These are phyloP conservation scores for Drosophila sechellia DNA, from an alignment of 1,140 invertebrate genomes.

Conservation along the genomic window DNA sequence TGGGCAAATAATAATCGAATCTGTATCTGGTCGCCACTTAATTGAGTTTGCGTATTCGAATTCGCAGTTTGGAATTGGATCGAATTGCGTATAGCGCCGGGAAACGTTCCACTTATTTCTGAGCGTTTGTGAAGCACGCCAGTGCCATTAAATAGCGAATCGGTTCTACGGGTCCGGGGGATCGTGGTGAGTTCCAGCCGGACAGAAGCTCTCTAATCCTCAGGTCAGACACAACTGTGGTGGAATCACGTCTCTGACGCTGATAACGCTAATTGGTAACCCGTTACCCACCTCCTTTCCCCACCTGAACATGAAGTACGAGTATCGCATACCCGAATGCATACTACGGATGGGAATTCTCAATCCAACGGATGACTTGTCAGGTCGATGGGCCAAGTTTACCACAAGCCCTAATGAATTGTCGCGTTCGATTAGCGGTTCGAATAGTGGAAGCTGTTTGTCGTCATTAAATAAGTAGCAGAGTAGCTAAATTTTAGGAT, in stretches of 20 bases:
- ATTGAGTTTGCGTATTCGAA: constrained; percentile 34
- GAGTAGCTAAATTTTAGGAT: not conserved
- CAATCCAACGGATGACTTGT: constrained; percentile 32
- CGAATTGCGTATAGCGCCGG: constrained; percentile 26
- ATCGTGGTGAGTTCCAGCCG: constrained; percentile 57
- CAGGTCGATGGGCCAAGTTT: constrained; percentile 41
- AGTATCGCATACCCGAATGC: constrained; percentile 6
- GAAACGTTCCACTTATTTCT: constrained; percentile 57
- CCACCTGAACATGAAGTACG: constrained; percentile 1
- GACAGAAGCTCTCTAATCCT: constrained; percentile 42
- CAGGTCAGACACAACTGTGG: constrained; percentile 25
- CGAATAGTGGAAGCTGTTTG: constrained; percentile 26
- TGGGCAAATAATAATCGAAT: not conserved
- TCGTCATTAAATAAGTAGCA: not conserved
- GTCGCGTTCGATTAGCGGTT: constrained; percentile 60
- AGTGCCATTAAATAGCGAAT: constrained; percentile 53
- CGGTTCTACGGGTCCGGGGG: constrained; percentile 31
- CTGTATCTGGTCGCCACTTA: constrained; percentile 27
- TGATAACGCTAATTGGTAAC: constrained; percentile 44
- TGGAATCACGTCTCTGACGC: constrained; percentile 41
- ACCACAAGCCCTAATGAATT: constrained; percentile 41
- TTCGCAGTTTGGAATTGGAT: constrained; percentile 32
- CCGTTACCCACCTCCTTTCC: constrained; percentile 6
- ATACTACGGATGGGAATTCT: constrained; percentile 28
- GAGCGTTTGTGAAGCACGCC: constrained; percentile 47